phyloP scores from a whole-genome alignment of 1,140 invertebrate genomes.

The Trialeurodes vaporariorum region DNA sequence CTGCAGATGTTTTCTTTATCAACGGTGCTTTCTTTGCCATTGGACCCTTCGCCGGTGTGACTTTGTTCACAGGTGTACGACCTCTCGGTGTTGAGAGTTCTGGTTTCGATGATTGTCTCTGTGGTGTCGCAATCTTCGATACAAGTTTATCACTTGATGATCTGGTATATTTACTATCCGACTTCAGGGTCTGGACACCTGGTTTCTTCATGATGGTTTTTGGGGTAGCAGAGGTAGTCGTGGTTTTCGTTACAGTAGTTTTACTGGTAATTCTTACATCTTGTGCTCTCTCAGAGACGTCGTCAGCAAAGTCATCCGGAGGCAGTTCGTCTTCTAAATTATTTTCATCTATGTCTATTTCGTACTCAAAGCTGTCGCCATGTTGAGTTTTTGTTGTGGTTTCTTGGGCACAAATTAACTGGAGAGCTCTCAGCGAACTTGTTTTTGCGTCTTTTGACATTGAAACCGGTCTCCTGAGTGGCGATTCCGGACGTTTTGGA shows the following conservation, averaged over 20 bases:
- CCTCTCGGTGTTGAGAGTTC: background rate
- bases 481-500: constrained; percentile 6
- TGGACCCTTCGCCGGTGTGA: background rate
- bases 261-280: constrained; percentile 16
- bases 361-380: background rate
- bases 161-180: background rate
- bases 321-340: constrained; percentile 27
- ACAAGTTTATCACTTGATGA: background rate
- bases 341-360: constrained; percentile 13
- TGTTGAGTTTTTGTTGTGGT: background rate
- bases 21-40: background rate
- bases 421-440: background rate
- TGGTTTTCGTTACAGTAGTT: constrained; percentile 6
- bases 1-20: constrained; percentile 11
- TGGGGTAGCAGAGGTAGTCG: constrained; percentile 11
- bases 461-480: background rate
- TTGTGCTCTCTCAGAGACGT: constrained; percentile 18
- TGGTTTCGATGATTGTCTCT: background rate
- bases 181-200: background rate
- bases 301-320: constrained; percentile 27
- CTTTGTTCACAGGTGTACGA: background rate
- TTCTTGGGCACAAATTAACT: background rate
- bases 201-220: constrained; percentile 12
- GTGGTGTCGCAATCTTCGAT: background rate
- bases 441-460: background rate